Evolutionary conservation across 2,113 vertebrate genomes (phyloP), one percentile per base, ranked within the genome.

Genomic region (Gavia stellata): DNA sequence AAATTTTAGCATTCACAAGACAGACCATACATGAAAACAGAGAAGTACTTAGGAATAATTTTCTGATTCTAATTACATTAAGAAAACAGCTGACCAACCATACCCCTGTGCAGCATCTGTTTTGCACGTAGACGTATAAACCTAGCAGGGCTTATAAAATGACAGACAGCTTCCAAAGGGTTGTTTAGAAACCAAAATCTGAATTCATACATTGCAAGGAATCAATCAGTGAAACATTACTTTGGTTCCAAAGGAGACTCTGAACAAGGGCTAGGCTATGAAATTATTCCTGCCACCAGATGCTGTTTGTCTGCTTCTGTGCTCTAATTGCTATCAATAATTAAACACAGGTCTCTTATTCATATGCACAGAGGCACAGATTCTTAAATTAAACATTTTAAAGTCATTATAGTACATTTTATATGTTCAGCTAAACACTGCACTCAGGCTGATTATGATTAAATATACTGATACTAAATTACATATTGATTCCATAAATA

Each of bases 321-420:
- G 97, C 94, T 94, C 96, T 98, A 98, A 98, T 97, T 98, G 95
- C 95, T 97, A 98, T 98, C 97, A 98, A 98, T 98, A 98, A 98
- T 98, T 98, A 98, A 98, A 97, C 96, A 96, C 79, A 97, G 97
- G 96, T 97, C 95, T 97, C 97, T 98, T 97, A 98, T 98, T 98
- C 97, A 97, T 97, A 97, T 92, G 96, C 96, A 97, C 40, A 94
- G 94, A 97, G 68, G 95, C 96, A 95, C 81, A 94, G 95, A 97
- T 97, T 98, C 95, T 97, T 97, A 98, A 97, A 98, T 98, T 98
- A 98, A 98, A 97, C 97, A 98, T 98, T 98, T 98, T 98, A 95
- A 94, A 97, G 95, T 98, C 96, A 97, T 98, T 98, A 97, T 75
- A 90, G 92, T 94, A 92, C 86, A 97, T 97, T 98, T 98, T 97